These are phyloP conservation scores for Nesoenas mayeri DNA, from an alignment of 2,113 vertebrate species.

Conservation along the genomic window DNA sequence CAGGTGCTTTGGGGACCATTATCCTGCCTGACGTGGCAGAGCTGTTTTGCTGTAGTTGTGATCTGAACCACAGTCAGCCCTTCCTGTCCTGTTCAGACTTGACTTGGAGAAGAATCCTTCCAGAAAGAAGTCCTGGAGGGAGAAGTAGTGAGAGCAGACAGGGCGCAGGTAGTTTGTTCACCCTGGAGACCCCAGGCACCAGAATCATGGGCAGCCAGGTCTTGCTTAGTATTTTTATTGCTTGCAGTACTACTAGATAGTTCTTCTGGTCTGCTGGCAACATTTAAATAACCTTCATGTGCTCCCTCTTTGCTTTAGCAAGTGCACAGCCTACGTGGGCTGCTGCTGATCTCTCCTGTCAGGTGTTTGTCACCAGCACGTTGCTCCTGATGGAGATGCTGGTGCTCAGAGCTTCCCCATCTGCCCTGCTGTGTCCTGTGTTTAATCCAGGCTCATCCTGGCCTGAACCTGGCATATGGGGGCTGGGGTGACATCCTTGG, in stretches of 20 bases:
- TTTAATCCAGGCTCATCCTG: not conserved
- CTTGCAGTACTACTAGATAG: not conserved
- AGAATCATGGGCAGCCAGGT: not conserved
- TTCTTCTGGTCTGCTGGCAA: not conserved
- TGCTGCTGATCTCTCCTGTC: not conserved
- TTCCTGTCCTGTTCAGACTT: not conserved
- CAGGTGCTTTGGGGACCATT: not conserved
- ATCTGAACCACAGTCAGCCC: not conserved
- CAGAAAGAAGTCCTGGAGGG: not conserved
- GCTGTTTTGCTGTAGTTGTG: not conserved
- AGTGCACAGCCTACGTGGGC: not conserved
- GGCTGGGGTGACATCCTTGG: not conserved
- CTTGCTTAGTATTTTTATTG: not conserved
- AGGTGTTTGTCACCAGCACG: fast-evolving
- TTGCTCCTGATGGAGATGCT: not conserved
- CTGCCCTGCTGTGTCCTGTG: not conserved
- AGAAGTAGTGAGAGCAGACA: not conserved
- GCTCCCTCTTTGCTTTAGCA: not conserved
- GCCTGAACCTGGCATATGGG: not conserved
- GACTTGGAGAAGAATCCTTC: not conserved
- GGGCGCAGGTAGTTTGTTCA: not conserved
- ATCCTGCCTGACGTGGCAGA: not conserved
- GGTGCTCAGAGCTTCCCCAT: not conserved
- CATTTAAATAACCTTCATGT: not conserved
- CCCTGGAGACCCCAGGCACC: not conserved